phyloP scores from a whole-genome alignment of 1,140 invertebrate species.

The Diachasmimorpha longicaudata region DNA sequence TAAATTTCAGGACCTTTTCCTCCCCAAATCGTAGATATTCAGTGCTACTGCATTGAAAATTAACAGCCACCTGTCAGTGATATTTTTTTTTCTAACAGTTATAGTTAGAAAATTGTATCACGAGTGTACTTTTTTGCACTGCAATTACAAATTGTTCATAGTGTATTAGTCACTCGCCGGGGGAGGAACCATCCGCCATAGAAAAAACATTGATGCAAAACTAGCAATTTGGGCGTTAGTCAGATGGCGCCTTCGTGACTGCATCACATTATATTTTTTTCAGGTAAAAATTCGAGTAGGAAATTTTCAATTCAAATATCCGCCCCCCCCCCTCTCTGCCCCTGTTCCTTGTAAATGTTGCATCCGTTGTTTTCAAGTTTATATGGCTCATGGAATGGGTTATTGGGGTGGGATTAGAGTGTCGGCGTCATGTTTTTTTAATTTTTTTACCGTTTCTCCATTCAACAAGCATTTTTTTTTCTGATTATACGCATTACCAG shows the following conservation, averaged over 20 bases:
- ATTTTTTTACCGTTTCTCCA: background rate
- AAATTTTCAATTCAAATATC: slow-evolving; percentile 27
- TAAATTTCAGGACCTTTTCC: no score
- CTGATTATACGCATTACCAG: slow-evolving; percentile 22
- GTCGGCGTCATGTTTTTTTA: slow-evolving; percentile 11
- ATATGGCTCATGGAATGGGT: background rate
- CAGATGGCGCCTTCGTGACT: slow-evolving; percentile 30
- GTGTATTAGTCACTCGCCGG: background rate
- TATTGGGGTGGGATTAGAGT: background rate
- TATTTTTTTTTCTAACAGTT: no score
- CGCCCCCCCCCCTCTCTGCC: background rate
- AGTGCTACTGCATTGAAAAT: no score
- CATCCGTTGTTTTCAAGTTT: background rate
- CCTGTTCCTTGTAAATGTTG: background rate
- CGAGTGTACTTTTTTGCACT: no score
- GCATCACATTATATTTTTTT: slow-evolving; percentile 14
- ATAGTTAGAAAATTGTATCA: no score
- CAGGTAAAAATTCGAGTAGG: background rate
- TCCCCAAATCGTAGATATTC: no score
- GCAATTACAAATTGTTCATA: background rate
- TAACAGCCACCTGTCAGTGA: no score
- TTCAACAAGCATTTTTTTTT: background rate
- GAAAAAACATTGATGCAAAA: background rate
- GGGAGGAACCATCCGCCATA: background rate
- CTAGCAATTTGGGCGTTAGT: slow-evolving; percentile 23